Conservation (phyloP, 2,113 vertebrate species). For the Rhea pennata region DNA sequence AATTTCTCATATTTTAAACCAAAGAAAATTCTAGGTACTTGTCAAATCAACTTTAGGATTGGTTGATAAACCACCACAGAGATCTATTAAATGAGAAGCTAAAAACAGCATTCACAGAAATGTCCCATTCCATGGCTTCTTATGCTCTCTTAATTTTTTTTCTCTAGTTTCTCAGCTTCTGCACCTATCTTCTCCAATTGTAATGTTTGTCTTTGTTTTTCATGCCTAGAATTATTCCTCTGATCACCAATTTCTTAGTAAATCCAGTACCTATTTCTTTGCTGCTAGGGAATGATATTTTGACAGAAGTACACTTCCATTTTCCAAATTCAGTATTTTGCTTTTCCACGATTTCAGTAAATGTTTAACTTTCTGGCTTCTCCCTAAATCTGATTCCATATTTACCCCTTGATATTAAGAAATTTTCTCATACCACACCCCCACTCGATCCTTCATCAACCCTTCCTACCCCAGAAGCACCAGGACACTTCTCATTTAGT, state of each 20-base stretch:
- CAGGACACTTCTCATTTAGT: too few relatives aligned
- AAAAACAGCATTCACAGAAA: not conserved
- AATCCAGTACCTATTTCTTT: not conserved
- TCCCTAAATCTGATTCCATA: too few relatives aligned
- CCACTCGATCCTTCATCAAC: too few relatives aligned
- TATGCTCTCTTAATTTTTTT: not conserved
- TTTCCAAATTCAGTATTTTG: too few relatives aligned
- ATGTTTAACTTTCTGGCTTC: too few relatives aligned
- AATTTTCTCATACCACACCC: too few relatives aligned
- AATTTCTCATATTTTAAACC: not conserved
- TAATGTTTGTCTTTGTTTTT: not conserved
- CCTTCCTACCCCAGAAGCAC: too few relatives aligned
- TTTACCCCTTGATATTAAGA: too few relatives aligned
- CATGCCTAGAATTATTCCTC: not conserved
- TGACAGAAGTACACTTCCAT: too few relatives aligned
- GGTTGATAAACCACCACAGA: not conserved
- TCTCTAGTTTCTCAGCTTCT: not conserved
- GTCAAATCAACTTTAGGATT: not conserved
- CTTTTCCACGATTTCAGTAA: too few relatives aligned
- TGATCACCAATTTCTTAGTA: not conserved
- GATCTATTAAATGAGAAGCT: not conserved
- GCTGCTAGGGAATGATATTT: not conserved
- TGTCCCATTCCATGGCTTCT: not conserved
- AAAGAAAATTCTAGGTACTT: not conserved
- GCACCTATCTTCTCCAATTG: not conserved